A percentile compares a stretch with the other conserved stretches of the same genome.
Evolutionary conservation across 2,888 invertebrate genomes (phyloP).

Genomic region (Mactromeris polynyma): DNA sequence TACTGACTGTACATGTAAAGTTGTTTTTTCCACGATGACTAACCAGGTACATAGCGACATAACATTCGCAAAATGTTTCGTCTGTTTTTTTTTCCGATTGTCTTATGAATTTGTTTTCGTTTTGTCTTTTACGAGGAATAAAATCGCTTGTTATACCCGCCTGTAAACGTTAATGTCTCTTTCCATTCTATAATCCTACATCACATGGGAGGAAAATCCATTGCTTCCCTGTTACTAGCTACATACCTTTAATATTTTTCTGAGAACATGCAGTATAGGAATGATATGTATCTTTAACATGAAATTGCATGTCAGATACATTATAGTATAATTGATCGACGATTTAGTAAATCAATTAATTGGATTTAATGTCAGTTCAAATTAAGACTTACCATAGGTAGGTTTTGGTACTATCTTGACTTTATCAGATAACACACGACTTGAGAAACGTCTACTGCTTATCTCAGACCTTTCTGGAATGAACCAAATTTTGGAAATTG

Average conservation of each 20-base stretch:
- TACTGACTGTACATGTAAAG: neutral
- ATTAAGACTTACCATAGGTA: neutral
- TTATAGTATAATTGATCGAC: conserved; percentile 23
- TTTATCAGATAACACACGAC: neutral
- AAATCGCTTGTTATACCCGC: neutral
- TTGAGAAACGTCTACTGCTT: neutral
- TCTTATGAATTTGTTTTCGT: neutral
- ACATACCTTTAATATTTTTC: neutral
- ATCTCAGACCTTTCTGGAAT: neutral
- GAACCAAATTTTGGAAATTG: conserved; percentile 14
- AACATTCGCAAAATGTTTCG: neutral
- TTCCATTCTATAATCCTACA: neutral
- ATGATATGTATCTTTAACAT: neutral
- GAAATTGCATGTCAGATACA: conserved; percentile 26
- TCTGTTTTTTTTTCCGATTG: neutral
- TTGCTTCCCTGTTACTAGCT: neutral
- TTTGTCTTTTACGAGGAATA: conserved; percentile 7
- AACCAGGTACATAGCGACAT: neutral
- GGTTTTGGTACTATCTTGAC: neutral
- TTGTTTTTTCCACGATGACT: neutral
- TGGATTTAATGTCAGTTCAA: conserved; percentile 26
- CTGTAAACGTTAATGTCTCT: neutral
- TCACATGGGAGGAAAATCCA: conserved; percentile 3
- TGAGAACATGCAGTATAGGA: neutral
- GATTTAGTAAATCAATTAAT: conserved; percentile 30